Conservation (phyloP, 2,797 vertebrate species). For the Setipinna tenuifilis region DNA sequence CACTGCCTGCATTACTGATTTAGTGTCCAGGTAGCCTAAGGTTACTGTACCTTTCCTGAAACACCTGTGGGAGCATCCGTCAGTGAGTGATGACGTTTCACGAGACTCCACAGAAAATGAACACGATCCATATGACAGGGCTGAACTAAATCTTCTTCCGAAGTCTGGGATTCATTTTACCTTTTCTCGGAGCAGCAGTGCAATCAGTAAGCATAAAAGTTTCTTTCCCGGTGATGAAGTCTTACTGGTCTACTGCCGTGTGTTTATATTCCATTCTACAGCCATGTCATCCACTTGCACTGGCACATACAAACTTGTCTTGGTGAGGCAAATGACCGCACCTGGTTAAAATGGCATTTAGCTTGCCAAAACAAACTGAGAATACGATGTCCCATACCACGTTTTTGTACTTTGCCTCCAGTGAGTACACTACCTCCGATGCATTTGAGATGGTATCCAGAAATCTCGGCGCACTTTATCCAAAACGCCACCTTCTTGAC, state of each 20-base stretch:
- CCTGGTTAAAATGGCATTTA: background rate
- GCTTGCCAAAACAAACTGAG: background rate
- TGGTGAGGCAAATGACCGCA: background rate
- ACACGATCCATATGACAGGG: background rate
- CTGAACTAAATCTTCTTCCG: background rate
- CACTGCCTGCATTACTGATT: background rate
- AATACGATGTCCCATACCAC: background rate
- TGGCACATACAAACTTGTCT: background rate
- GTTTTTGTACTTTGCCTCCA: background rate
- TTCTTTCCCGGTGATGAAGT: background rate
- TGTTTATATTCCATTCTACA: background rate
- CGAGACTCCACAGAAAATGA: background rate
- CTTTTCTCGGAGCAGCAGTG: background rate
- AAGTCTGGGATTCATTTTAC: conserved; percentile 1
- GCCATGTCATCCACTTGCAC: background rate
- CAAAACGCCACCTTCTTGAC: background rate
- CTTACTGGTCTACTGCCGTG: background rate
- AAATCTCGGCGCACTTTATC: background rate
- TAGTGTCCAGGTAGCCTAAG: background rate
- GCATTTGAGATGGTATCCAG: background rate
- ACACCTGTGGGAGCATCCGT: conserved; percentile 22
- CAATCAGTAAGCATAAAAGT: background rate
- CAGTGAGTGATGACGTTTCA: conserved; percentile 12
- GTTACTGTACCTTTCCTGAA: conserved; percentile 22
- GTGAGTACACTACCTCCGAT: background rate